phyloP scores from a whole-genome alignment of 1,140 invertebrate species.

The Branchinecta lynchi region DNA sequence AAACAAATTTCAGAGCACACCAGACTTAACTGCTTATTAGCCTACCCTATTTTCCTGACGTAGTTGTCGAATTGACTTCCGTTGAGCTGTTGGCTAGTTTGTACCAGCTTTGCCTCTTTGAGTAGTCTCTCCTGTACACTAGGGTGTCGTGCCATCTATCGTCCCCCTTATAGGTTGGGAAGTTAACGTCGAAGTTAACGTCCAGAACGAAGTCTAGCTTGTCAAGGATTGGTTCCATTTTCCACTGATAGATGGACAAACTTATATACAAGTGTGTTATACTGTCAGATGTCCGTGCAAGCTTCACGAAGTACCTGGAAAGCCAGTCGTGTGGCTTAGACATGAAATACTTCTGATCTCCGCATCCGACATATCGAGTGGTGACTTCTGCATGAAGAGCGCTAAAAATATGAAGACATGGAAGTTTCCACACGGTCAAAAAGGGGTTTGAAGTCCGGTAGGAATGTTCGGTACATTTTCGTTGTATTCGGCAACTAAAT shows the following conservation, averaged over 20 bases:
- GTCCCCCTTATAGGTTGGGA: not conserved
- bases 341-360: not conserved
- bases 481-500: too few relatives aligned
- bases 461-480: too few relatives aligned
- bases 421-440: too few relatives aligned
- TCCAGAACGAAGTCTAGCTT: not conserved
- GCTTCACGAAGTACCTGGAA: not conserved
- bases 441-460: too few relatives aligned
- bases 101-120: not conserved
- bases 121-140: not conserved
- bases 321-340: not conserved
- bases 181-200: not conserved
- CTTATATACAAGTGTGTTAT: not conserved
- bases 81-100: too few relatives aligned
- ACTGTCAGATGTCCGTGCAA: not conserved
- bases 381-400: not conserved
- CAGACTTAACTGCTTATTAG: too few relatives aligned
- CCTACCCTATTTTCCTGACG: too few relatives aligned
- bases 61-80: too few relatives aligned
- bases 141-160: not conserved
- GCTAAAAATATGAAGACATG: not conserved
- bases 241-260: not conserved
- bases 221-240: not conserved
- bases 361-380: not conserved
- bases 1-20: too few relatives aligned